These are phyloP conservation scores for Flexamia atlantica DNA, from an alignment of 2,888 invertebrate genomes.

Conservation along the genomic window DNA sequence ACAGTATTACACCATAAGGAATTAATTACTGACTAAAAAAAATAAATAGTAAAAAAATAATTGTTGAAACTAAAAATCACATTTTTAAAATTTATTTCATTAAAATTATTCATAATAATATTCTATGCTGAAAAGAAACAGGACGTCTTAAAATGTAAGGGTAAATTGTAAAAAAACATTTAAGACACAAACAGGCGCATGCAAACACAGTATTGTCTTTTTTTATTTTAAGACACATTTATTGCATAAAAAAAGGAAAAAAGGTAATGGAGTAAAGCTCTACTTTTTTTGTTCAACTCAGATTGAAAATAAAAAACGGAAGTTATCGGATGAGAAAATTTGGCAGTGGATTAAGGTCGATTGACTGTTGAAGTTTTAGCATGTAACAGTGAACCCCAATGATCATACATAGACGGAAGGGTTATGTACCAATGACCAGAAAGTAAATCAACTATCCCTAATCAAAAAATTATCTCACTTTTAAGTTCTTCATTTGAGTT, in stretches of 20 bases:
- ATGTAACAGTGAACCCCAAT: not conserved
- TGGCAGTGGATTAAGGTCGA: too few species aligned
- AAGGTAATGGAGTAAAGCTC: too few species aligned
- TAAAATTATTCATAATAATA: not conserved
- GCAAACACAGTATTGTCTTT: conserved; percentile 46
- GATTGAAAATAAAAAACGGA: too few species aligned
- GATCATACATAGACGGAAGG: too few species aligned
- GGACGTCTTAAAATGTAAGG: not conserved
- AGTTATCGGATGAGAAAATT: too few species aligned
- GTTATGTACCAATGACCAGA: too few species aligned
- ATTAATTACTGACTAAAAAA: not conserved
- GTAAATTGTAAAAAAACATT: not conserved
- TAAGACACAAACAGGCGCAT: conserved; percentile 24
- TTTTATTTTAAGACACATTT: not conserved
- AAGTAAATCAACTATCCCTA: too few species aligned
- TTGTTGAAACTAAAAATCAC: conserved; percentile 14
- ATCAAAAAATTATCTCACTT: too few species aligned
- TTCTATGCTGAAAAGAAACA: not conserved
- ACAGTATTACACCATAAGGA: not conserved
- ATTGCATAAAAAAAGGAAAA: too few species aligned
- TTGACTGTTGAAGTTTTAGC: not conserved
- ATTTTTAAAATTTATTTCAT: not conserved
- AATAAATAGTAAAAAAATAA: conserved; percentile 35
- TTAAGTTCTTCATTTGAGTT: too few species aligned
- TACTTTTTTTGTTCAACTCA: too few species aligned